Conservation (phyloP, 1,140 invertebrate species). For the Cardiocondyla obscurior region DNA sequence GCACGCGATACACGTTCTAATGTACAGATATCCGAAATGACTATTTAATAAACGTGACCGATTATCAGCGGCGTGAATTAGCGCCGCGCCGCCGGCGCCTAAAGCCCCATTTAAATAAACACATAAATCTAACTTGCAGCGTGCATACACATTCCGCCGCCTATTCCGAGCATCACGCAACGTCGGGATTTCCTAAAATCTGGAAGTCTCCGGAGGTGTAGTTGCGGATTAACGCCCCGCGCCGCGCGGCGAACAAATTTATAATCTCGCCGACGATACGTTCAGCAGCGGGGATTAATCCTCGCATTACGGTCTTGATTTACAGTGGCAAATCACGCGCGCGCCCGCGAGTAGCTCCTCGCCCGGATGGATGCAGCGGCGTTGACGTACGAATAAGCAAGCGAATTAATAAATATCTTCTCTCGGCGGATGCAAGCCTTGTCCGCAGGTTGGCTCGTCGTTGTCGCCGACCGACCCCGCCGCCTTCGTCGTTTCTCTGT, state of each 20-base stretch:
- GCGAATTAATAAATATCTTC: slow-evolving; percentile 33
- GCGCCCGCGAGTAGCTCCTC: not conserved
- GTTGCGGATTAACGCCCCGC: slow-evolving; percentile 40
- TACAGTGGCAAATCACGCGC: slow-evolving; percentile 46
- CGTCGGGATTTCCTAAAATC: slow-evolving; percentile 39
- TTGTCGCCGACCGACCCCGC: not conserved
- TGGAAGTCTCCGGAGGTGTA: slow-evolving; percentile 45
- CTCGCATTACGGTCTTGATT: slow-evolving; percentile 40
- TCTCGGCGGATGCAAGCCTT: not conserved
- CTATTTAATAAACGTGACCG: slow-evolving; percentile 28
- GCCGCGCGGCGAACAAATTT: slow-evolving; percentile 34
- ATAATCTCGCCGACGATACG: slow-evolving; percentile 47
- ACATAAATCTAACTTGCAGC: slow-evolving; percentile 20
- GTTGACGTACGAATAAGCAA: not conserved
- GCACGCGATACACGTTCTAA: not conserved
- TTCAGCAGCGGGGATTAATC: slow-evolving; percentile 43
- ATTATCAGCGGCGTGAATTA: not conserved
- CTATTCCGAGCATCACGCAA: slow-evolving; percentile 35
- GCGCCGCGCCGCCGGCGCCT: not conserved
- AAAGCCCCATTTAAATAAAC: slow-evolving; percentile 41
- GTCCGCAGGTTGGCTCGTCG: not conserved
- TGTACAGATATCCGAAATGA: not conserved
- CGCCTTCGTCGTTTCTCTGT: not conserved
- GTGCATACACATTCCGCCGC: not conserved
- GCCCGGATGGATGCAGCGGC: not conserved